phyloP scores from a whole-genome alignment of 2,888 invertebrate genomes.

The Zonitis immaculata region DNA sequence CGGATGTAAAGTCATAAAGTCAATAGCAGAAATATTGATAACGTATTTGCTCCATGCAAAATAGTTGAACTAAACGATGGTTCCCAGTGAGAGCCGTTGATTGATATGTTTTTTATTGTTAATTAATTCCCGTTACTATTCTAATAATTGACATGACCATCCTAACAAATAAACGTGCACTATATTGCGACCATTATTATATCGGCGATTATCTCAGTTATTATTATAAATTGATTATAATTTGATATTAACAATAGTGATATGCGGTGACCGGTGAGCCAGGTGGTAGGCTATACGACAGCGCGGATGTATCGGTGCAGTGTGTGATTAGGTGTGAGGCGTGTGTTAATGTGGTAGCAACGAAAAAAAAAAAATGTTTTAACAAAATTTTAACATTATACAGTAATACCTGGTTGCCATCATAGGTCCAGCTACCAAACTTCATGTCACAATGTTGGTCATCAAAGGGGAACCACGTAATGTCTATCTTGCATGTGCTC shows the following conservation, averaged over 20 bases:
- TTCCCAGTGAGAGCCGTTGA: slow-evolving; percentile 53
- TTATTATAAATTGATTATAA: too few relatives aligned
- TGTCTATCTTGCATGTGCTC: slow-evolving; percentile 99
- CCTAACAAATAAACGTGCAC: slow-evolving; percentile 34
- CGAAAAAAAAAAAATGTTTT: slow-evolving; percentile 17
- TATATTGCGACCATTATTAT: slow-evolving; percentile 24
- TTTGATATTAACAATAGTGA: slow-evolving; percentile 3
- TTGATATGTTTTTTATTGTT: not conserved
- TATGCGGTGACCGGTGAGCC: slow-evolving; percentile 21
- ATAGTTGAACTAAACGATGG: slow-evolving; percentile 68
- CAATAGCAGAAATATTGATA: slow-evolving; percentile 51
- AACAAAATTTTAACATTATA: slow-evolving; percentile 39
- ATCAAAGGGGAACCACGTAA: slow-evolving; percentile 99
- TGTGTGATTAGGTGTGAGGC: slow-evolving; percentile 24
- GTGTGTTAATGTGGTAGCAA: slow-evolving; percentile 33
- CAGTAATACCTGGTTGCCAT: slow-evolving; percentile 84
- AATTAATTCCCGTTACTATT: slow-evolving; percentile 10
- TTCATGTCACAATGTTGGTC: slow-evolving; percentile 99
- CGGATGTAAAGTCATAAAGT: slow-evolving; percentile 45
- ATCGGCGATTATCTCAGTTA: too few relatives aligned
- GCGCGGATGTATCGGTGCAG: slow-evolving; percentile 28
- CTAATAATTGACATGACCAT: slow-evolving; percentile 26
- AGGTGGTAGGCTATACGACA: slow-evolving; percentile 22
- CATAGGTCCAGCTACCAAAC: slow-evolving; percentile 99
- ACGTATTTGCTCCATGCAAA: slow-evolving; percentile 72